phyloP scores from a whole-genome alignment of 2,888 invertebrate species.

The Callimorpha dominula region DNA sequence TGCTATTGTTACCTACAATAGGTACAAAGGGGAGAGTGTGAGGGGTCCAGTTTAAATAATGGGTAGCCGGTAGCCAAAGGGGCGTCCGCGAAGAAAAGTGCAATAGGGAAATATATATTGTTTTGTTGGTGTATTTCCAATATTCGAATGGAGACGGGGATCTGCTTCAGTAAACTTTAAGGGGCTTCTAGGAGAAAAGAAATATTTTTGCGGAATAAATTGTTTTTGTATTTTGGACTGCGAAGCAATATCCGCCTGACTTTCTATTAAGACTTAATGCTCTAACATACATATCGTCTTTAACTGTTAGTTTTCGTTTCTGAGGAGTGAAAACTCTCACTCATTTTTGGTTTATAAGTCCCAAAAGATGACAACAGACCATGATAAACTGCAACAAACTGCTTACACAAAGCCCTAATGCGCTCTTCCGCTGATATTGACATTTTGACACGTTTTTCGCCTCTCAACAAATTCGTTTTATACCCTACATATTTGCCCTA shows the following conservation, averaged over 20 bases:
- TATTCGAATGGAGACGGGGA: neutral
- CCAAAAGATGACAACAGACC: no score
- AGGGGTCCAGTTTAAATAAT: slow-evolving; percentile 47
- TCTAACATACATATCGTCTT: no score
- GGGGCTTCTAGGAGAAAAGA: neutral
- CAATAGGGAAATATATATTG: slow-evolving; percentile 31
- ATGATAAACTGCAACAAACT: no score
- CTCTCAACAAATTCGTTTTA: no score
- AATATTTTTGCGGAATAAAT: neutral
- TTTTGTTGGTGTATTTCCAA: slow-evolving; percentile 21
- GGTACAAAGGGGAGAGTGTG: slow-evolving; percentile 32
- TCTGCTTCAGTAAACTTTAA: neutral
- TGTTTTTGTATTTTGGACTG: neutral
- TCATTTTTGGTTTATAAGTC: no score
- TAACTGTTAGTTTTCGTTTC: no score
- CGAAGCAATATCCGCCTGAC: neutral
- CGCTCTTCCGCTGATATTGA: no score
- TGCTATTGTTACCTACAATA: slow-evolving; percentile 9
- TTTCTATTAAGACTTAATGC: no score
- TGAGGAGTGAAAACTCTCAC: no score
- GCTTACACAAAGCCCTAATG: no score
- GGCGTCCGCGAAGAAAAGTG: slow-evolving; percentile 25
- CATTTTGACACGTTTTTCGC: no score
- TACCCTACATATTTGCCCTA: no score
- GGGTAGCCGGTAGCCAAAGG: slow-evolving; percentile 26